Percentiles rank a stretch among this genome's conserved stretches.
phyloP scores from a whole-genome alignment of 2,888 invertebrate genomes.

The Coenonympha glycerion region DNA sequence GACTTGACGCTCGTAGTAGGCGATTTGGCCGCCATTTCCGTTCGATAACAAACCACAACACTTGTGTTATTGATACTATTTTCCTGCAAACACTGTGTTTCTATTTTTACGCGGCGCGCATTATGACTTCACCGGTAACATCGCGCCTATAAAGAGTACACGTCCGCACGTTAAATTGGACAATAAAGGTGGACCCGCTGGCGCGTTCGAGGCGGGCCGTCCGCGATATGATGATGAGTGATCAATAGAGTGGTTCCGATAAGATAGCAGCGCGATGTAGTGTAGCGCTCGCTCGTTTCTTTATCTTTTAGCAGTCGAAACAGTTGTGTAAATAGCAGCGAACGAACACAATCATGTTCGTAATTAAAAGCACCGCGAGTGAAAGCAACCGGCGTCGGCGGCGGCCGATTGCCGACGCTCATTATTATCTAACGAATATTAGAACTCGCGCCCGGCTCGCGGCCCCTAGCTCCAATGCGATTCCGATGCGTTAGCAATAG shows the following conservation, averaged over 20 bases:
- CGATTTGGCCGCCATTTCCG: conserved; percentile 71
- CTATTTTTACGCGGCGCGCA: conserved; percentile 71
- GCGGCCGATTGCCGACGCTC: conserved; percentile 49
- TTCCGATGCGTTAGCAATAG: conserved; percentile 39
- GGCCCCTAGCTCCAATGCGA: too few relatives aligned
- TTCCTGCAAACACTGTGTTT: conserved; percentile 70
- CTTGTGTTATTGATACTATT: conserved; percentile 71
- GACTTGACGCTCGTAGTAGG: conserved; percentile 68
- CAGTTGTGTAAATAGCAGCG: conserved; percentile 71
- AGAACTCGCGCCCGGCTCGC: conserved; percentile 66
- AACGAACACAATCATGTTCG: conserved; percentile 64
- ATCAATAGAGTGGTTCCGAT: conserved; percentile 70
- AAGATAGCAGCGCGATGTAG: conserved; percentile 66
- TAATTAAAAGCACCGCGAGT: conserved; percentile 67
- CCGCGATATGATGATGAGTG: conserved; percentile 68
- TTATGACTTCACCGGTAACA: conserved; percentile 73
- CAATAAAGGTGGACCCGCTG: conserved; percentile 68
- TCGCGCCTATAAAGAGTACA: conserved; percentile 60
- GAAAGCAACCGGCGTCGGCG: conserved; percentile 62
- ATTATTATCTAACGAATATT: conserved; percentile 69
- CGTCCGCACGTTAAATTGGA: conserved; percentile 65
- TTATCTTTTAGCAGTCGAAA: conserved; percentile 69
- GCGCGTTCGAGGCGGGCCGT: conserved; percentile 68
- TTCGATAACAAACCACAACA: conserved; percentile 73
- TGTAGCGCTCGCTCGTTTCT: conserved; percentile 61